Evolutionary conservation across 1,140 invertebrate genomes (phyloP), one percentile per base, ranked within the genome.

Genomic region (Temnothorax nylanderi): DNA sequence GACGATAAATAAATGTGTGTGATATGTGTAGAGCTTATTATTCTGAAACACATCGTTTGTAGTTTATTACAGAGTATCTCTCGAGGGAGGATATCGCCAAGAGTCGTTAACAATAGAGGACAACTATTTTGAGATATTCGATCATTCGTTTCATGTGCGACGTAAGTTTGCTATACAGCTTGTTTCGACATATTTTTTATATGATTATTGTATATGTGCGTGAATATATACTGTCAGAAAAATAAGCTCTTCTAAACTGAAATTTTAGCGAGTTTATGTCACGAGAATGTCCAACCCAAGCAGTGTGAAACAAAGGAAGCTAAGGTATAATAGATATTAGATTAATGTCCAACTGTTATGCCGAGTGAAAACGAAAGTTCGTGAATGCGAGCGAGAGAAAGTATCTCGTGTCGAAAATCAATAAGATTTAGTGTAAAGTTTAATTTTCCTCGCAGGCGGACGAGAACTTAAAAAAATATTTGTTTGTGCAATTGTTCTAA

Each of bases 231-330:
- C 34, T 56, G 34, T 88, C 86, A 88, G 81, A 76, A 88, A 64
- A 88, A 90, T 81, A 90, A 90, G 89, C 89, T 90, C 89, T 88
- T 62, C 7, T 64, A 64, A 85, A 77, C 16, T 7, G 65, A 86
- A 75, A 69, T 34, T 89, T 60, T 41, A 37, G 41, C 71, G 82
- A 90, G n/a, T 60, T 77, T 76, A 75, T 65, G 67, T 72, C 75
- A 37, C 60, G 75, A 64, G 88, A 78, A 34, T 89, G 47, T 51
- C 67, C 75, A 41, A 75, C 54, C 44, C 85, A 90, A 89, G 85
- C 89, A 54, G 41, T 90, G 62, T 85, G 56, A 89, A 49, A 76
- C 6, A 80, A 80, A 72, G 41, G 37, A 76, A 88, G 69, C 89
- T n/a, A 85, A 87, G 58, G n/a, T 51, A 60, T 49, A 58, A 54